Conservation (phyloP, 2,888 invertebrate species). For the Eumacrocentrus americanus region DNA sequence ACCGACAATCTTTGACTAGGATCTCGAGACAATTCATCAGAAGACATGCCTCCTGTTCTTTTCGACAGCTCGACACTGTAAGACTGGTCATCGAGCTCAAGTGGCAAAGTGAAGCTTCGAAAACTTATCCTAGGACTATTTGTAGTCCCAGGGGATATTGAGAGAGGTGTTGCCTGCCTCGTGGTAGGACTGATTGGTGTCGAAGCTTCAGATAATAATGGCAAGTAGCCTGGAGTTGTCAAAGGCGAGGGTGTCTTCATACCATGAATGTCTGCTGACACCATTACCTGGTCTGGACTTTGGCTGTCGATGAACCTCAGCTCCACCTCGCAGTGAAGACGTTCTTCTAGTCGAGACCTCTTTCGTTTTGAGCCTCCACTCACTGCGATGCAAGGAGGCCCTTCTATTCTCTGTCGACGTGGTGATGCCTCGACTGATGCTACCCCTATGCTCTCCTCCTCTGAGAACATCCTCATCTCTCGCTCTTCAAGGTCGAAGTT, state of each 20-base stretch:
- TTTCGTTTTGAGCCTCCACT: slow-evolving; percentile 64
- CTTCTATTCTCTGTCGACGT: slow-evolving; percentile 59
- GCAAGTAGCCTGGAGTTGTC: slow-evolving; percentile 57
- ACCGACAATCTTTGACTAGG: slow-evolving; percentile 55
- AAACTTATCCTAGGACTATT: slow-evolving; percentile 60
- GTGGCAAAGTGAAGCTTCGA: slow-evolving; percentile 56
- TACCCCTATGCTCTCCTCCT: slow-evolving; percentile 75
- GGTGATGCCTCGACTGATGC: slow-evolving; percentile 61
- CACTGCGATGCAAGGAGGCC: slow-evolving; percentile 50
- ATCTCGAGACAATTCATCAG: slow-evolving; percentile 48
- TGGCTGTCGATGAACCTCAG: slow-evolving; percentile 83
- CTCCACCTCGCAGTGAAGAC: slow-evolving; percentile 69
- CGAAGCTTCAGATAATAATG: slow-evolving; percentile 56
- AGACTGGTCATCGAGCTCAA: slow-evolving; percentile 50
- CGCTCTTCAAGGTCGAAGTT: slow-evolving; percentile 85
- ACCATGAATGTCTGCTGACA: slow-evolving; percentile 61
- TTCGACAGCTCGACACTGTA: slow-evolving; percentile 44
- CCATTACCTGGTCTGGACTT: slow-evolving; percentile 71
- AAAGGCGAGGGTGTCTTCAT: slow-evolving; percentile 58
- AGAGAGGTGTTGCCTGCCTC: slow-evolving; percentile 51
- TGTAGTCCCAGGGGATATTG: slow-evolving; percentile 50
- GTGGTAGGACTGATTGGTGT: slow-evolving; percentile 56
- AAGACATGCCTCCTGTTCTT: slow-evolving; percentile 43
- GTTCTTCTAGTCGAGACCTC: slow-evolving; percentile 77
- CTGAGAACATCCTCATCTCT: slow-evolving; percentile 88